These are phyloP conservation scores for Tylochromis polylepis DNA, from an alignment of 2,113 vertebrate genomes.

Conservation along the genomic window DNA sequence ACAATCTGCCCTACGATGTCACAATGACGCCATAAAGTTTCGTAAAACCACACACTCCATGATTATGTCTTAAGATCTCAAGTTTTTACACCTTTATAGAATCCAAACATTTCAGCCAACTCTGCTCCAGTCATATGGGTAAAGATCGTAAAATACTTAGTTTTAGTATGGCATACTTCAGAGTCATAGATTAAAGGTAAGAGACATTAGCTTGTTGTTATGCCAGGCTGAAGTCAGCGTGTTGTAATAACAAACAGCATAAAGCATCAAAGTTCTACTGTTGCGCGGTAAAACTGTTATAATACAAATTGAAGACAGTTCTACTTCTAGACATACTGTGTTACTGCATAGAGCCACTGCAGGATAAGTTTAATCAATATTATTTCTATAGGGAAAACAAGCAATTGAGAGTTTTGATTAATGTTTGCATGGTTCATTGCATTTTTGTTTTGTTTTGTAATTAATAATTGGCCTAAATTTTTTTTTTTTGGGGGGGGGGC, in stretches of 20 bases:
- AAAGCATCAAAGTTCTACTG: not conserved
- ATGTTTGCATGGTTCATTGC: not conserved
- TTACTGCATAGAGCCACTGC: not conserved
- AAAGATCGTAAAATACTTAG: not conserved
- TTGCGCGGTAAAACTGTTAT: no score
- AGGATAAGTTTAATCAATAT: not conserved
- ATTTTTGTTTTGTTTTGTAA: not conserved
- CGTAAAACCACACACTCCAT: no score
- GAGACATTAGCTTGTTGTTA: not conserved
- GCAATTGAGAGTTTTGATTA: not conserved
- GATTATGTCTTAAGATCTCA: no score
- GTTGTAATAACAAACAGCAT: no score
- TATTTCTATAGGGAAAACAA: not conserved
- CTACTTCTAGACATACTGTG: not conserved
- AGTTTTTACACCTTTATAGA: no score
- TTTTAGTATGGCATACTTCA: not conserved
- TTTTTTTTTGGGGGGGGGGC: rapidly evolving
- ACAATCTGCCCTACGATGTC: no score
- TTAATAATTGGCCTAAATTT: not conserved
- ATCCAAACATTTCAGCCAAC: not conserved
- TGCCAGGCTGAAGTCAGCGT: not conserved
- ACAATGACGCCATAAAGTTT: no score
- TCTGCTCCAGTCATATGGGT: not conserved
- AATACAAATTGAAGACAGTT: not conserved
- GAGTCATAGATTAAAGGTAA: not conserved